Conservation (phyloP, 2,888 invertebrate species). For the Mystacides longicornis region DNA sequence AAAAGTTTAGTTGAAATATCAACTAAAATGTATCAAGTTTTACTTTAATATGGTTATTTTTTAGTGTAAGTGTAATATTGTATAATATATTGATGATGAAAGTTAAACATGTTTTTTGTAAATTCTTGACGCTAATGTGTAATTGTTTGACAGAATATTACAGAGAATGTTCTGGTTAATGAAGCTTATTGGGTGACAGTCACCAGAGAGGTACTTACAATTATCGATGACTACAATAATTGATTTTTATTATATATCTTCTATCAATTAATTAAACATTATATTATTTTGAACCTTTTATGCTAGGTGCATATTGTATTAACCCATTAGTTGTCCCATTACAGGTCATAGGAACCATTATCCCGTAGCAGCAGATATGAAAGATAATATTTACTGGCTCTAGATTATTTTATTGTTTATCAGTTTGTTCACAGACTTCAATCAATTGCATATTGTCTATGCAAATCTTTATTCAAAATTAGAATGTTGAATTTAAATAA, state of each 20-base stretch:
- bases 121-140: slow-evolving; percentile 26
- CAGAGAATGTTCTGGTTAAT: slow-evolving; percentile 91
- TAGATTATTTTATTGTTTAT: slow-evolving; percentile 1
- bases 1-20: no score
- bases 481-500: no score
- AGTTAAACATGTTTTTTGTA: slow-evolving; percentile 4
- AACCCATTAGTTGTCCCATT: slow-evolving; percentile 33
- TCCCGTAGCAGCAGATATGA: slow-evolving; percentile 28
- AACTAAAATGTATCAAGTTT: no score
- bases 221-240: slow-evolving; percentile 11
- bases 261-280: slow-evolving; percentile 12
- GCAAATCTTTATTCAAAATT: no score
- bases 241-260: slow-evolving; percentile 7
- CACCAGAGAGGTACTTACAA: slow-evolving; percentile 75
- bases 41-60: not conserved
- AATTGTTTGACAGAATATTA: slow-evolving; percentile 86
- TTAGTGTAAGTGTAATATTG: not conserved
- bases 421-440: not conserved
- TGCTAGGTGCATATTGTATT: slow-evolving; percentile 50
- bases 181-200: slow-evolving; percentile 89
- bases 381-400: slow-evolving; percentile 3
- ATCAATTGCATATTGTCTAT: no score
- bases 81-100: not conserved
- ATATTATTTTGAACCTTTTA: slow-evolving; percentile 51
- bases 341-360: slow-evolving; percentile 23